A percentile compares a stretch with the other conserved stretches of the same genome.
phyloP scores from a whole-genome alignment of 1,140 invertebrate genomes.

The Armadillidium nasatum region DNA sequence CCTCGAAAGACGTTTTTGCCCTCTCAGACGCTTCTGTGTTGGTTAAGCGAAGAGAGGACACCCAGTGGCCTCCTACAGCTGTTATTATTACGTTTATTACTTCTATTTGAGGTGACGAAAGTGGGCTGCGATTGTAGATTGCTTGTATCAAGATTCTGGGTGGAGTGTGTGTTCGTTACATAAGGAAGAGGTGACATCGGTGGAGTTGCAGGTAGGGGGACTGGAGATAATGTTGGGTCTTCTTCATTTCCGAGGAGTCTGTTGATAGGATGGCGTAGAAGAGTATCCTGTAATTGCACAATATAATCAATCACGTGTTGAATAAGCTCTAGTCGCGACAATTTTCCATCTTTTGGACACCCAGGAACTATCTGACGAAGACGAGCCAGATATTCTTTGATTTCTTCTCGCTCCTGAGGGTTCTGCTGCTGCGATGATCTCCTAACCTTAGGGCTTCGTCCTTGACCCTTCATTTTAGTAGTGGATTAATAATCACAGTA shows the following conservation, averaged over 20 bases:
- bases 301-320: conserved; percentile 96
- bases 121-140: not conserved
- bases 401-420: not conserved
- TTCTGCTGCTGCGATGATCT: conserved; percentile 7
- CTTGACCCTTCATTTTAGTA: not conserved
- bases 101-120: not conserved
- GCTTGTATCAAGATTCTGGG: not conserved
- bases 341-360: conserved; percentile 52
- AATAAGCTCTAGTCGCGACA: conserved; percentile 86
- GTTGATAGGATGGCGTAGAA: not conserved
- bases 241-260: not conserved
- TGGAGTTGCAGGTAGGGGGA: not conserved
- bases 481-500: not conserved
- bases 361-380: conserved; percentile 64
- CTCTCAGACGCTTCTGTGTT: not conserved
- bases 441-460: not conserved
- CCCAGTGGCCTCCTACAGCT: conserved; percentile 11
- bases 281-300: conserved; percentile 69
- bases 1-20: not conserved
- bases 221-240: not conserved
- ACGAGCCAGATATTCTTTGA: conserved; percentile 14
- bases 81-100: not conserved
- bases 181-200: not conserved
- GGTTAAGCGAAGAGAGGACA: conserved; percentile 8
- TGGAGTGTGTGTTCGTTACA: not conserved